These are phyloP conservation scores for Scrobipalpa atriplicella DNA, from an alignment of 2,888 invertebrate genomes.

Conservation along the genomic window DNA sequence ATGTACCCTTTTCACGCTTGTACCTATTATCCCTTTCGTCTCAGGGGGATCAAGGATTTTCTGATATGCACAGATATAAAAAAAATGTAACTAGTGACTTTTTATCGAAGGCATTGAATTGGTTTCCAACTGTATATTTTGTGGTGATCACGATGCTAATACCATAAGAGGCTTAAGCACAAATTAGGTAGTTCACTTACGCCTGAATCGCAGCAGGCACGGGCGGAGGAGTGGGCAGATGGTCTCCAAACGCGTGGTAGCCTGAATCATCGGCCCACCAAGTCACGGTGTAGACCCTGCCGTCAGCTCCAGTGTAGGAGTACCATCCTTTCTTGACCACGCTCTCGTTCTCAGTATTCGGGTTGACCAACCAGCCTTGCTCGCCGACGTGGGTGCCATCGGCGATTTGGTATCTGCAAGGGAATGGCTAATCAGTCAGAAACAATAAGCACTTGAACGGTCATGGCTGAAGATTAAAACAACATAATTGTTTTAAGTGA, in stretches of 20 bases:
- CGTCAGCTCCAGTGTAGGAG: conserved; percentile 67
- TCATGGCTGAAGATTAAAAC: background rate
- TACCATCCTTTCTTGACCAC: conserved; percentile 78
- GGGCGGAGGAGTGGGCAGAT: conserved; percentile 71
- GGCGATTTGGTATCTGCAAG: conserved; percentile 65
- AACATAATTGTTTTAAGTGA: conserved; percentile 3
- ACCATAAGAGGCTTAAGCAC: conserved; percentile 8
- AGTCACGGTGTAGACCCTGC: conserved; percentile 70
- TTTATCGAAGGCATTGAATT: background rate
- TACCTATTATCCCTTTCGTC: conserved; percentile 4
- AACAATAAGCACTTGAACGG: background rate
- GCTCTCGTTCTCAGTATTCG: conserved; percentile 62
- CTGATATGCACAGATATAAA: background rate
- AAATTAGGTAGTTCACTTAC: conserved; percentile 54
- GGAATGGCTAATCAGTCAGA: background rate
- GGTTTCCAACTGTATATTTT: too few species aligned
- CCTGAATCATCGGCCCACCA: conserved; percentile 77
- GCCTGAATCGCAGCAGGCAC: conserved; percentile 66
- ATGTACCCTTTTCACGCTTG: conserved; percentile 14
- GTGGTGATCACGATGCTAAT: background rate
- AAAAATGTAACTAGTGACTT: too few species aligned
- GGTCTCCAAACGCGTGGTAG: conserved; percentile 73
- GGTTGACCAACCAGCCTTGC: conserved; percentile 68
- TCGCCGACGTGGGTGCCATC: conserved; percentile 68
- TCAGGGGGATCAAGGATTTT: background rate